A percentile compares a stretch with the other conserved stretches of the same genome.
Conservation (phyloP, 2,797 vertebrate species). For the Jordanella pulchra region DNA sequence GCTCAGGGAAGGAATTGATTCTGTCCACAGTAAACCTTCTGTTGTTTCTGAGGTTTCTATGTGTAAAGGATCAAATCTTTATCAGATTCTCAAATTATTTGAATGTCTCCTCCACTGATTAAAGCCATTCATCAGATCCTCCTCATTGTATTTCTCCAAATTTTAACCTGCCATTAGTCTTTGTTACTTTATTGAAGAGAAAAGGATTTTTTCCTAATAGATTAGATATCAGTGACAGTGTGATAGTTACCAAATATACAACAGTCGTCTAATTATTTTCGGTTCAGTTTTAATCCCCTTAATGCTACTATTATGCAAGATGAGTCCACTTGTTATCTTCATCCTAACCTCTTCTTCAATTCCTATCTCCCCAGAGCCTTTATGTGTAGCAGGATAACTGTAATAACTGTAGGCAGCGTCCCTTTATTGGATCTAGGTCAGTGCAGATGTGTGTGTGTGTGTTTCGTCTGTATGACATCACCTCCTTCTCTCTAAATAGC, state of each 20-base stretch:
- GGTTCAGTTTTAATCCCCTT: conserved; percentile 5
- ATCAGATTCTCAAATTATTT: too few relatives aligned
- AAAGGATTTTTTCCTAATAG: neutral
- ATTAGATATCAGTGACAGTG: neutral
- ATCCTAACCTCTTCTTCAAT: conserved; percentile 22
- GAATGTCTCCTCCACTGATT: too few relatives aligned
- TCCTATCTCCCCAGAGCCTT: conserved; percentile 51
- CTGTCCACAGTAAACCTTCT: too few relatives aligned
- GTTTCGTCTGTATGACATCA: conserved; percentile 65
- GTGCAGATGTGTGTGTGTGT: conserved; percentile 39
- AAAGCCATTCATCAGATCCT: too few relatives aligned
- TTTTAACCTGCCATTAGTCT: neutral
- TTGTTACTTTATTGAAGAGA: too few relatives aligned
- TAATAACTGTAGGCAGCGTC: conserved; percentile 59
- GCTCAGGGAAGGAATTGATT: too few relatives aligned
- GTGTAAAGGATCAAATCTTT: too few relatives aligned
- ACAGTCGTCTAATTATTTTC: neutral
- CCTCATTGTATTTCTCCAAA: too few relatives aligned
- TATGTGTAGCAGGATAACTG: conserved; percentile 61
- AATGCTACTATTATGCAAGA: neutral
- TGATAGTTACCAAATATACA: neutral
- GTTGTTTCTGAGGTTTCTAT: too few relatives aligned
- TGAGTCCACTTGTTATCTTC: conserved; percentile 19
- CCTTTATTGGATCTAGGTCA: conserved; percentile 74
- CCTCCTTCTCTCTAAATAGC: conserved; percentile 68